Evolutionary conservation across 2,888 invertebrate species (phyloP), one percentile per base, ranked within the genome.

Genomic region (Chironomus tentans): DNA sequence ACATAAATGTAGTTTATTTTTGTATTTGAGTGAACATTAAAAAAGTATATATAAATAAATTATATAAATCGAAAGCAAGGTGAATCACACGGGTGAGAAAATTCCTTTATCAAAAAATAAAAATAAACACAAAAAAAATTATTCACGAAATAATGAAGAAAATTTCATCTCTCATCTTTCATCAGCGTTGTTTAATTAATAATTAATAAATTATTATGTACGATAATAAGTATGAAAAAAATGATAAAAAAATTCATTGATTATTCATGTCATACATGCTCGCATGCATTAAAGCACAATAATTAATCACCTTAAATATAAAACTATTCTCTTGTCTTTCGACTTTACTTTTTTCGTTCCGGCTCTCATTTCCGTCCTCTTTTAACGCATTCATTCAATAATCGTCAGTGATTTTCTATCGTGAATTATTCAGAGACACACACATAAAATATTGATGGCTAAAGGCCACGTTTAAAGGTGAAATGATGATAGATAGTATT

Each of bases 81-180:
- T 72, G 72, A 72, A 72, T 72, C 46, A 72, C 61, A 72, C 72
- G 72, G 72, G 72, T 72, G 72, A 62, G 61, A 50, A 28, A 62
- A 72, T 72, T 62, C 65, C 65, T 65, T 18, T 62, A 72, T 47
- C 56, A 50, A 28, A 56, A 71, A 24, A 71, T n/a, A n/a, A n/a
- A n/a, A n/a, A n/a, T n/a, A n/a, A n/a, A 71, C 2, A 38, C 1
- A 38, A 22, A 24, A 13, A 24, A 4, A n/a, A 50, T 50, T 3
- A n/a, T 62, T 28, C 38, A 4, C 38, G 46, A 70, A 13, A 48
- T 38, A 70, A 48, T 10, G 18, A 47, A 48, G 56, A 50, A 61
- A 22, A 24, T 72, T 56, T 7, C 56, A 7, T 56, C 56, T 50
- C 50, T 56, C 56, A 56, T 15, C 56, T 56, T 15, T 56, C 56